A percentile compares a stretch with the other conserved stretches of the same genome.
Conservation (phyloP, 2,888 invertebrate species). For the Parelbella ahira region DNA sequence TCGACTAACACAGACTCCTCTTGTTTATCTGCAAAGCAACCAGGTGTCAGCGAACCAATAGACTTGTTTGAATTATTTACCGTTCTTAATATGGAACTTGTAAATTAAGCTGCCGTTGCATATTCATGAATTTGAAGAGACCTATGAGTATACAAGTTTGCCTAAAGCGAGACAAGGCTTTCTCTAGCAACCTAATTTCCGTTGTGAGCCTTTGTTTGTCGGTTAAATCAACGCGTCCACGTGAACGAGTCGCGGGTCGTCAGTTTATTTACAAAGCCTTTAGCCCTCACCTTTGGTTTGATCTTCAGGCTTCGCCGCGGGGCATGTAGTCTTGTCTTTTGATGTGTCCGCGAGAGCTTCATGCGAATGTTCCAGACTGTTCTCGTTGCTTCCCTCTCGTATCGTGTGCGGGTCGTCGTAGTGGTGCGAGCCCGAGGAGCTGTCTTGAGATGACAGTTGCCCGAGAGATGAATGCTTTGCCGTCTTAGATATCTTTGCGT, state of each 20-base stretch:
- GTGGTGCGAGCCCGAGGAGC: slow-evolving; percentile 72
- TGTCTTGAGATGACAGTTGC: slow-evolving; percentile 76
- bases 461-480: slow-evolving; percentile 78
- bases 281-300: slow-evolving; percentile 63
- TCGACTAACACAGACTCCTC: slow-evolving; percentile 81
- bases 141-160: slow-evolving; percentile 3
- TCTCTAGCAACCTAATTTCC: slow-evolving; percentile 20
- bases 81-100: slow-evolving; percentile 9
- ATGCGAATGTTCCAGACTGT: slow-evolving; percentile 76
- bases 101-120: slow-evolving; percentile 18
- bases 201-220: slow-evolving; percentile 4
- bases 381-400: slow-evolving; percentile 76
- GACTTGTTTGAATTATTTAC: slow-evolving; percentile 9
- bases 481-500: slow-evolving; percentile 88
- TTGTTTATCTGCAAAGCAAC: slow-evolving; percentile 65
- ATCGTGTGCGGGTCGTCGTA: slow-evolving; percentile 76
- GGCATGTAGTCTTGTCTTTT: slow-evolving; percentile 55
- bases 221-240: slow-evolving; percentile 7
- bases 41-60: slow-evolving; percentile 11
- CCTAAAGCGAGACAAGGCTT: slow-evolving; percentile 13
- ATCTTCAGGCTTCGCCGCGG: slow-evolving; percentile 57
- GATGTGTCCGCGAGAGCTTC: slow-evolving; percentile 59
- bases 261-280: slow-evolving; percentile 4
- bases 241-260: neutral
- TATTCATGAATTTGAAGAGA: slow-evolving; percentile 22